Percentiles rank a stretch among this genome's conserved stretches.
These are phyloP conservation scores for Champsocephalus gunnari DNA, from an alignment of 2,797 vertebrate genomes.

Conservation along the genomic window DNA sequence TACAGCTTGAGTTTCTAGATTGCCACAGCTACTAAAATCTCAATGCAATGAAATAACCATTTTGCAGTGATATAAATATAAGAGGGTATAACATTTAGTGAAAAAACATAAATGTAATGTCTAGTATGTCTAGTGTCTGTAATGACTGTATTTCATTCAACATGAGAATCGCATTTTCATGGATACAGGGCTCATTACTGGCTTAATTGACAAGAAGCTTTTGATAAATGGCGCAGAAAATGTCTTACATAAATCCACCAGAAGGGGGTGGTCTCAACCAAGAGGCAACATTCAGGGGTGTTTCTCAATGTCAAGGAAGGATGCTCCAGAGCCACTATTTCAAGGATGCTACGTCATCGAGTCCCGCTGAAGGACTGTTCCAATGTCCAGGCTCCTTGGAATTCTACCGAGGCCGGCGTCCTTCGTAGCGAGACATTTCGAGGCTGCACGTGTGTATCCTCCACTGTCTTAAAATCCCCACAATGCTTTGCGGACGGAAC, in stretches of 20 bases:
- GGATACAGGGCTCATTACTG: neutral
- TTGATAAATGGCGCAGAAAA: neutral
- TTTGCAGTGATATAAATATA: neutral
- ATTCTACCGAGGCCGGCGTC: no score
- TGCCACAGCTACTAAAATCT: neutral
- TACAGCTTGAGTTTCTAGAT: slow-evolving; percentile 1
- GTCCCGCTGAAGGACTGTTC: no score
- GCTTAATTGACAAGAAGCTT: neutral
- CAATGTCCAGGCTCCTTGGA: no score
- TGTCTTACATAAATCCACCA: neutral
- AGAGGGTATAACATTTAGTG: neutral
- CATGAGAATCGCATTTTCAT: neutral
- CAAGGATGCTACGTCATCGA: no score
- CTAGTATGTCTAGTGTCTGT: no score
- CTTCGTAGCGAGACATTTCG: no score
- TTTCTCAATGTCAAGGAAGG: no score
- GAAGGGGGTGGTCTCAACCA: neutral
- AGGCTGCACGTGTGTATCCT: no score
- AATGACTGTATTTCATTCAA: neutral
- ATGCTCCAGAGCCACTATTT: no score
- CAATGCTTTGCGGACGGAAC: no score
- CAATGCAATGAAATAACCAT: neutral
- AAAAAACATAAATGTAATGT: neutral
- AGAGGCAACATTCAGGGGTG: no score
- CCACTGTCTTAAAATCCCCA: no score